These are phyloP conservation scores for Drosophila ohnishii DNA, from an alignment of 1,140 invertebrate species.

Conservation along the genomic window DNA sequence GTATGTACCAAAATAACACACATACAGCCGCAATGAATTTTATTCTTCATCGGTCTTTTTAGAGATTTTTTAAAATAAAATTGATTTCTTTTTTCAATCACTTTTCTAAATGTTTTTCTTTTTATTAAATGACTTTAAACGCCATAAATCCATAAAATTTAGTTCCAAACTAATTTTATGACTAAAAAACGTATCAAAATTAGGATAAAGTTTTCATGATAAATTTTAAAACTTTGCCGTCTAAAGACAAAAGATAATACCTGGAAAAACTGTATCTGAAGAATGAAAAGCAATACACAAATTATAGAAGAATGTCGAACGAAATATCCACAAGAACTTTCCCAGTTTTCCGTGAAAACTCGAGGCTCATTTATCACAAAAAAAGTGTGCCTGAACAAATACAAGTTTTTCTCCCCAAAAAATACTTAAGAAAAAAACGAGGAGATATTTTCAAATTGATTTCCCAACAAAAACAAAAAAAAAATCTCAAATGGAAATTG, in stretches of 20 bases:
- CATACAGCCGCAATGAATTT: no score
- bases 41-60: no score
- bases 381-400: constrained; percentile 35
- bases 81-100: no score
- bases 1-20: no score
- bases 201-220: background rate
- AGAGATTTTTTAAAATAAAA: no score
- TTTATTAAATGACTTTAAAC: background rate
- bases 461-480: constrained; percentile 11
- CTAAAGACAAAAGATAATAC: background rate
- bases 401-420: background rate
- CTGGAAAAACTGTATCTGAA: background rate
- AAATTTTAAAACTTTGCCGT: background rate
- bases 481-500: constrained; percentile 8
- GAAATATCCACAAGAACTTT: constrained; percentile 4
- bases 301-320: background rate
- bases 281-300: background rate
- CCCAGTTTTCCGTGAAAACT: constrained; percentile 4
- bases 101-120: background rate
- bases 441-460: constrained; percentile 24
- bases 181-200: background rate
- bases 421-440: background rate
- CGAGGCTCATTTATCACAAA: constrained; percentile 12
- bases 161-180: background rate
- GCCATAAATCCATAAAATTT: background rate